Conservation (phyloP, 2,113 vertebrate genomes). For the Colinus virginianus region DNA sequence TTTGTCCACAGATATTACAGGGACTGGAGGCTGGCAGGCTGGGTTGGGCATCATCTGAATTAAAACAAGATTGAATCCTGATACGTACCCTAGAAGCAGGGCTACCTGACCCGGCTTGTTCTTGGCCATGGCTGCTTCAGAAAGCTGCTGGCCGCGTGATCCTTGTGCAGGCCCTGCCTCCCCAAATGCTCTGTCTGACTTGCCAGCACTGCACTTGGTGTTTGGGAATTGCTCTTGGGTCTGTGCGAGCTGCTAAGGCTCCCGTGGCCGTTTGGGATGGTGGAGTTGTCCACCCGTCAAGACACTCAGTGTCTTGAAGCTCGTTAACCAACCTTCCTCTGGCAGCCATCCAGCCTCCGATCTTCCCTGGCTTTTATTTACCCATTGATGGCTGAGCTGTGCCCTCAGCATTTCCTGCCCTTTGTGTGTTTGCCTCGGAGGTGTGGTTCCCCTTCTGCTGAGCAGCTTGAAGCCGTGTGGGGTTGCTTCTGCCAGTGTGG, state of each 20-base stretch:
- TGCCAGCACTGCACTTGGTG: accelerated
- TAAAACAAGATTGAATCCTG: neutral
- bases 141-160: neutral
- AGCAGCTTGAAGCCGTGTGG: accelerated
- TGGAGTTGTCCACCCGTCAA: neutral
- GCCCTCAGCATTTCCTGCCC: neutral
- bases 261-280: neutral
- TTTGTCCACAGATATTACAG: neutral
- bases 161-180: accelerated
- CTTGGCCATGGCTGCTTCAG: neutral
- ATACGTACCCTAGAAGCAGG: neutral
- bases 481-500: neutral
- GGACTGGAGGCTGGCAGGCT: neutral
- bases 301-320: neutral
- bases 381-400: neutral
- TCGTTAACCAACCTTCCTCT: neutral
- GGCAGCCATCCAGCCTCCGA: neutral
- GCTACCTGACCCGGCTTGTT: neutral
- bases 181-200: neutral
- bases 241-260: neutral
- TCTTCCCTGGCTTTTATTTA: neutral
- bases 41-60: neutral
- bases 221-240: neutral
- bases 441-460: neutral
- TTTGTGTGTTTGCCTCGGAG: neutral